Evolutionary conservation across 1,140 invertebrate species (phyloP), one percentile per base, ranked within the genome.

Genomic region (Penaeus chinensis): DNA sequence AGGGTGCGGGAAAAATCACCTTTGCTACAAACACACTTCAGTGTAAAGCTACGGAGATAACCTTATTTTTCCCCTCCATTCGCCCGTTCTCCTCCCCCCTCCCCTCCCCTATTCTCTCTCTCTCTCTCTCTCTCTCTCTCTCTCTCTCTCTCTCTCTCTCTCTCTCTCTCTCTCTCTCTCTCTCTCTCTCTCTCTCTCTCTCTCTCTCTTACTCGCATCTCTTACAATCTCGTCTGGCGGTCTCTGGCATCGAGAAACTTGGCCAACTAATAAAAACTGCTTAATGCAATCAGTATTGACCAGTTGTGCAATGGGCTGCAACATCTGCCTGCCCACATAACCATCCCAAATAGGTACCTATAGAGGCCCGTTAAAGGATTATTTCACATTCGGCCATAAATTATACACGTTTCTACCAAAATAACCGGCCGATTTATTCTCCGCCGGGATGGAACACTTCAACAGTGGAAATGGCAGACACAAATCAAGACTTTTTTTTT

Each of bases 251-350:
- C 74, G 65, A 62, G 37, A 54, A 85, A 62, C 76, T 85, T 76
- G 83, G 71, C 74, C 83, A 77, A 84, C 83, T 78, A 85, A 85
- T 85, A 85, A 85, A 77, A 85, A 85, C 83, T 85, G 83, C 74
- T 63, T 85, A 85, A 85, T 85, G 83, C 71, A 85, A 85, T 78
- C 83, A 85, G 71, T 85, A 78, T 85, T 85, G 83, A 76, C 83
- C 83, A 85, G 71, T 85, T 85, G 83, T 77, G 83, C 83, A 85
- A 85, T 77, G 83, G 83, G 83, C 60, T 78, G 71, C 83, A 85
- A 85, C 83, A 85, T 85, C 83, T 85, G 71, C 83, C 60, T 74
- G 76, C 83, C 83, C 83, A 77, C 83, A 85, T 77, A 62, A 81
- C 79, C 79, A 81, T 61, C 27, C 61, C 24, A 81, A 81, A 81